These are phyloP conservation scores for Saguinus midas DNA, from an alignment of 2,113 vertebrate species.

Conservation along the genomic window DNA sequence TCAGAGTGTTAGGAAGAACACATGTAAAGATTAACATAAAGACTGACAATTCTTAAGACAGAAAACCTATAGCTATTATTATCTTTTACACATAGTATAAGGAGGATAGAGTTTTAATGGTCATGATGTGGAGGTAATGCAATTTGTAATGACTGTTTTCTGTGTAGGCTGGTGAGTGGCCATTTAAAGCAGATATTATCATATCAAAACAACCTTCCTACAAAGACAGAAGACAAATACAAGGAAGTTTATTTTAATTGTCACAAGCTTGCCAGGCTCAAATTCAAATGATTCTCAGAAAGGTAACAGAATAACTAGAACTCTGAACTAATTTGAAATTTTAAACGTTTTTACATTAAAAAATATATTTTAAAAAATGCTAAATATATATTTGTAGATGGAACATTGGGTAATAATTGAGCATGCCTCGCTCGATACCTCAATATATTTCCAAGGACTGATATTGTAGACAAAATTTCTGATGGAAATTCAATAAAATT, in stretches of 20 bases:
- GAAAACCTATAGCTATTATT: background rate
- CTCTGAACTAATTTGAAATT: background rate
- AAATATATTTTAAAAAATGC: background rate
- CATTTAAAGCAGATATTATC: background rate
- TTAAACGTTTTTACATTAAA: background rate
- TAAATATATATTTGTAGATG: background rate
- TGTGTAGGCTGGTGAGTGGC: background rate
- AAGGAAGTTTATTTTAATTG: background rate
- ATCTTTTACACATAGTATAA: background rate
- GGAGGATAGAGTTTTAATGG: background rate
- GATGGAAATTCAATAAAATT: background rate
- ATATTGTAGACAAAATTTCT: background rate
- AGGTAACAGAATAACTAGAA: background rate
- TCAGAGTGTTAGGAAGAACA: background rate
- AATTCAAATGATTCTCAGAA: background rate
- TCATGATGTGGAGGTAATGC: background rate
- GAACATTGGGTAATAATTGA: background rate
- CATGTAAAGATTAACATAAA: background rate
- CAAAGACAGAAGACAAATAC: background rate
- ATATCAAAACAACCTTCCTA: background rate
- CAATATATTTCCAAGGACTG: background rate
- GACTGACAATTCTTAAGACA: background rate
- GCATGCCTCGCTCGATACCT: background rate
- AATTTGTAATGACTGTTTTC: background rate
- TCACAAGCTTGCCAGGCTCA: background rate